A percentile compares a stretch with the other conserved stretches of the same genome.
These are phyloP conservation scores for Spodoptera picta DNA, from an alignment of 2,888 invertebrate species.

Conservation along the genomic window DNA sequence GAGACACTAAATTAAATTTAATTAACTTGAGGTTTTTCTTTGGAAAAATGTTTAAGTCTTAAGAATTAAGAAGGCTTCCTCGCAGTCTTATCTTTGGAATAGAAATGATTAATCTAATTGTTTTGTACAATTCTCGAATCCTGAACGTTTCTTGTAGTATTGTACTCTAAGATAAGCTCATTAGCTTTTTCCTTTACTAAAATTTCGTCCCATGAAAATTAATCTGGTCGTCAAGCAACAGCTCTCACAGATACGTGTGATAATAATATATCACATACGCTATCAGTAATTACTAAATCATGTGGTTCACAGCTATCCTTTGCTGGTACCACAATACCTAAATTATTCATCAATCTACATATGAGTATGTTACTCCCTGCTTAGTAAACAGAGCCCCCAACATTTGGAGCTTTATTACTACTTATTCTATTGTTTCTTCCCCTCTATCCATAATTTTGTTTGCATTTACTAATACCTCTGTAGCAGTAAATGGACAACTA, in stretches of 20 bases:
- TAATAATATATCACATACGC: too few relatives aligned
- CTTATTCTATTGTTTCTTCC: slow-evolving; percentile 31
- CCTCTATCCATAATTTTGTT: slow-evolving; percentile 45
- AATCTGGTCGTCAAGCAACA: too few relatives aligned
- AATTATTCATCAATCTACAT: neutral
- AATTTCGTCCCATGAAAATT: too few relatives aligned
- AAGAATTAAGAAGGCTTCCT: neutral
- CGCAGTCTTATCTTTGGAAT: neutral
- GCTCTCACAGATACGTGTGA: too few relatives aligned
- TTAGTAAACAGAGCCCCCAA: slow-evolving; percentile 14
- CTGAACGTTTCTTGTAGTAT: too few relatives aligned
- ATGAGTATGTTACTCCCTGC: neutral
- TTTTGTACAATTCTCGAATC: too few relatives aligned
- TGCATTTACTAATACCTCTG: slow-evolving; percentile 45
- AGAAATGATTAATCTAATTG: too few relatives aligned
- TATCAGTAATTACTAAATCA: too few relatives aligned
- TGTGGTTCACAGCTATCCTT: too few relatives aligned
- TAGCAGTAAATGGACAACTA: slow-evolving; percentile 38
- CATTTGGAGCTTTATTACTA: slow-evolving; percentile 42
- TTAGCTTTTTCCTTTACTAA: too few relatives aligned
- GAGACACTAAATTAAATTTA: slow-evolving; percentile 24
- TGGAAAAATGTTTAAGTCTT: slow-evolving; percentile 3
- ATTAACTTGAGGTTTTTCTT: slow-evolving; percentile 14
- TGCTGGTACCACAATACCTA: too few relatives aligned
- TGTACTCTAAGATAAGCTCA: too few relatives aligned